Percentiles rank a stretch among this genome's conserved stretches.
Evolutionary conservation across 2,888 invertebrate species (phyloP).

Genomic region (Podotricha telesiphe): DNA sequence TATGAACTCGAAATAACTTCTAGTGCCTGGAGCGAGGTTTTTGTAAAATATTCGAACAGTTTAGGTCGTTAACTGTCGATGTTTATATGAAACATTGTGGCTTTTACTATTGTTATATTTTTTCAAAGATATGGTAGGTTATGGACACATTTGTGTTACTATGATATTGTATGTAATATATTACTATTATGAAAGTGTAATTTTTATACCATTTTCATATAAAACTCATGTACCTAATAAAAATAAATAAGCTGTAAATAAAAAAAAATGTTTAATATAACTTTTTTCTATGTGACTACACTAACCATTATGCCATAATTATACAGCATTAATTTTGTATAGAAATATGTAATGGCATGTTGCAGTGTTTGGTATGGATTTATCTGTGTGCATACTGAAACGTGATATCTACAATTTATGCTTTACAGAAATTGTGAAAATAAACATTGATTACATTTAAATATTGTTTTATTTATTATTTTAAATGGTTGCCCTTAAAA

Average conservation of each 20-base stretch:
- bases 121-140: slow-evolving; percentile 78
- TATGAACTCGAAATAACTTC: slow-evolving; percentile 51
- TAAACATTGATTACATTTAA: slow-evolving; percentile 76
- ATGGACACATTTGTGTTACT: slow-evolving; percentile 79
- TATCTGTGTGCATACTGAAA: slow-evolving; percentile 81
- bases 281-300: slow-evolving; percentile 79
- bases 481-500: not conserved
- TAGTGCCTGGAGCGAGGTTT: slow-evolving; percentile 75
- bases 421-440: slow-evolving; percentile 80
- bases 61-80: slow-evolving; percentile 60
- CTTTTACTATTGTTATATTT: slow-evolving; percentile 82
- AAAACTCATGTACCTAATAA: slow-evolving; percentile 81
- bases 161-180: slow-evolving; percentile 70
- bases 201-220: slow-evolving; percentile 84
- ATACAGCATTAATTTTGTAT: slow-evolving; percentile 74
- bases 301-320: slow-evolving; percentile 76
- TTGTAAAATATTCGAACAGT: slow-evolving; percentile 64
- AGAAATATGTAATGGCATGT: slow-evolving; percentile 71
- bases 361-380: slow-evolving; percentile 78
- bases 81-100: slow-evolving; percentile 70
- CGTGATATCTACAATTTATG: slow-evolving; percentile 84
- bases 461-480: slow-evolving; percentile 42
- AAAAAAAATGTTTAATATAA: slow-evolving; percentile 74
- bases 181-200: slow-evolving; percentile 81
- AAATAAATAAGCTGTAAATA: slow-evolving; percentile 77